Conservation (phyloP, 2,113 vertebrate genomes). For the Corythoichthys intestinalis region DNA sequence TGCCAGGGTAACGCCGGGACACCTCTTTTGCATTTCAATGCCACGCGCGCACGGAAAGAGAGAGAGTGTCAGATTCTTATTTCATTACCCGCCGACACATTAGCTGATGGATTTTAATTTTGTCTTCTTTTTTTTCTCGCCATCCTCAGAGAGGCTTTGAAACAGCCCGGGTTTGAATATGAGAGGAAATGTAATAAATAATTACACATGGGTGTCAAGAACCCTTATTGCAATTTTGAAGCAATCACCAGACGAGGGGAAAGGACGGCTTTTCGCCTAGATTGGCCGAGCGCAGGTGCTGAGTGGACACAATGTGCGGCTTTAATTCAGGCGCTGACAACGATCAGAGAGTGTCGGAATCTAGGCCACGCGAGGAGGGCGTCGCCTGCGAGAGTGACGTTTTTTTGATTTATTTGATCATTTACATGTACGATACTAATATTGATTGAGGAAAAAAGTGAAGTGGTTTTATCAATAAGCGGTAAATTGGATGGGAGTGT, state of each 20-base stretch:
- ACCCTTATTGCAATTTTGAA: constrained; percentile 63
- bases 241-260: constrained; percentile 35
- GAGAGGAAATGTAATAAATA: constrained; percentile 64
- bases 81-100: constrained; percentile 88
- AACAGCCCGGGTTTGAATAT: constrained; percentile 53
- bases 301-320: constrained; percentile 69
- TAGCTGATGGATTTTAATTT: constrained; percentile 93
- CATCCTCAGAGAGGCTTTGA: constrained; percentile 73
- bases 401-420: background rate
- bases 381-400: constrained; percentile 32
- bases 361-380: constrained; percentile 60
- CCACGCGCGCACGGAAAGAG: constrained; percentile 12
- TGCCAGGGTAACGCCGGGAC: constrained; percentile 85
- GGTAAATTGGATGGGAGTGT: background rate
- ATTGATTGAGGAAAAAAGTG: too few relatives aligned
- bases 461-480: background rate
- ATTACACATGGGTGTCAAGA: constrained; percentile 65
- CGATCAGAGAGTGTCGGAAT: constrained; percentile 65
- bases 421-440: background rate
- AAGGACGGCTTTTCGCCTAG: constrained; percentile 37
- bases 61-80: constrained; percentile 90
- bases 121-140: constrained; percentile 51
- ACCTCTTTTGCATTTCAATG: constrained; percentile 96
- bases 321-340: constrained; percentile 70
- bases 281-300: constrained; percentile 65